Percentiles rank a stretch among this genome's conserved stretches.
Conservation (phyloP, 2,113 vertebrate genomes). For the Orthonyx spaldingii region DNA sequence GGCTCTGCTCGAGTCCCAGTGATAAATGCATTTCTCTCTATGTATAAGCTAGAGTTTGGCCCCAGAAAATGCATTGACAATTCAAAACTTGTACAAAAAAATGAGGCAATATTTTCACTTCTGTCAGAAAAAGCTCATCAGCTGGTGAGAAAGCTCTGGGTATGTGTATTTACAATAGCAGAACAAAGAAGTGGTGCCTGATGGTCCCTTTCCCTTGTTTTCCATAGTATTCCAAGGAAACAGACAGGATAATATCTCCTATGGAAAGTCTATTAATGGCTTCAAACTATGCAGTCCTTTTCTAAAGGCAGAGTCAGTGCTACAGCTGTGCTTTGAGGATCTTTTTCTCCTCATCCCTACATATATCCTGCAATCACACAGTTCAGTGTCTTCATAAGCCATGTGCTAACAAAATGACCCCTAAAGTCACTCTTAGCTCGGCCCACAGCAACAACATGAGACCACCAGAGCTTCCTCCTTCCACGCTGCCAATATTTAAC, state of each 20-base stretch:
- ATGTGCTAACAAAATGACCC: neutral
- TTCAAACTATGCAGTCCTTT: neutral
- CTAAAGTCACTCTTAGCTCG: neutral
- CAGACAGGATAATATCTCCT: neutral
- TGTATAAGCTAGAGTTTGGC: neutral
- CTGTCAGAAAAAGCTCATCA: neutral
- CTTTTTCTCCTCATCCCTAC: neutral
- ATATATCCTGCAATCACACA: neutral
- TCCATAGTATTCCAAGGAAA: neutral
- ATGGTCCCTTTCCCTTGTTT: neutral
- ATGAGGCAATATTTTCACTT: neutral
- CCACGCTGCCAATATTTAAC: rapidly evolving
- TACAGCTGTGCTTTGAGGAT: neutral
- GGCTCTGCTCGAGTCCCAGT: neutral
- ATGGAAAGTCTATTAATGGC: neutral
- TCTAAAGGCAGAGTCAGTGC: neutral
- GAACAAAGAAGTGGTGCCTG: neutral
- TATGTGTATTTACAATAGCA: neutral
- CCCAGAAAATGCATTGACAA: neutral
- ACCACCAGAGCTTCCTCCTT: neutral
- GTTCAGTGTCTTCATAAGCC: neutral
- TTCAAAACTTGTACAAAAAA: neutral
- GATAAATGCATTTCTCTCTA: neutral
- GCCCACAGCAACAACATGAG: rapidly evolving
- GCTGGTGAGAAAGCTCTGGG: neutral